These are phyloP conservation scores for Sebastes ruberrimus DNA, from an alignment of 2,797 vertebrate species.

Conservation along the genomic window DNA sequence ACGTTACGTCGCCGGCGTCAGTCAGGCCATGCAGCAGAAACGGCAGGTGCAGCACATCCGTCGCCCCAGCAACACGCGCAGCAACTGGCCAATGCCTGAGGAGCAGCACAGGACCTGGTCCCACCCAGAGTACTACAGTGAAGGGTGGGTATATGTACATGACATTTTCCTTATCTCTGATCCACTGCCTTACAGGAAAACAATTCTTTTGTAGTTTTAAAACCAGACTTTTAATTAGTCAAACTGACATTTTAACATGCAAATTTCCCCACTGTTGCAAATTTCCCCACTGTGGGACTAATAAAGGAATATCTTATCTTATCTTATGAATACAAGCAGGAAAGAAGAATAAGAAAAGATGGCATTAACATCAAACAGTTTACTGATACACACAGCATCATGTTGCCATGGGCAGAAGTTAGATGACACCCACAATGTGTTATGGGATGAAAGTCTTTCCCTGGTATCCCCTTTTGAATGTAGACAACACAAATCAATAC, in stretches of 20 bases:
- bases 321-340: not conserved
- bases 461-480: not conserved
- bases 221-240: not conserved
- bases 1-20: slow-evolving; percentile 97
- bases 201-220: not conserved
- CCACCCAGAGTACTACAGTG: slow-evolving; percentile 94
- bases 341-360: not conserved
- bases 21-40: slow-evolving; percentile 99
- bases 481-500: not conserved
- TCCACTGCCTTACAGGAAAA: not conserved
- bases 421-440: not conserved
- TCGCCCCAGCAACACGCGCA: slow-evolving; percentile 89
- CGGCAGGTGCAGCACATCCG: slow-evolving; percentile 94
- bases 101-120: slow-evolving; percentile 96
- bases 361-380: not conserved
- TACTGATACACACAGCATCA: not conserved
- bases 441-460: not conserved
- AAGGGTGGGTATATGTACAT: slow-evolving; percentile 83
- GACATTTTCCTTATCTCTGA: not conserved
- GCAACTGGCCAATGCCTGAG: slow-evolving; percentile 94
- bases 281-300: too few species aligned
- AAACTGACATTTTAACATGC: too few species aligned
- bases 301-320: too few species aligned
- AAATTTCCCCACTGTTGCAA: too few species aligned
- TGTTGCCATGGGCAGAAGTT: not conserved